Evolutionary conservation across 2,113 vertebrate species (phyloP), one percentile per base, ranked within the genome.

Genomic region (Alouatta palliata): DNA sequence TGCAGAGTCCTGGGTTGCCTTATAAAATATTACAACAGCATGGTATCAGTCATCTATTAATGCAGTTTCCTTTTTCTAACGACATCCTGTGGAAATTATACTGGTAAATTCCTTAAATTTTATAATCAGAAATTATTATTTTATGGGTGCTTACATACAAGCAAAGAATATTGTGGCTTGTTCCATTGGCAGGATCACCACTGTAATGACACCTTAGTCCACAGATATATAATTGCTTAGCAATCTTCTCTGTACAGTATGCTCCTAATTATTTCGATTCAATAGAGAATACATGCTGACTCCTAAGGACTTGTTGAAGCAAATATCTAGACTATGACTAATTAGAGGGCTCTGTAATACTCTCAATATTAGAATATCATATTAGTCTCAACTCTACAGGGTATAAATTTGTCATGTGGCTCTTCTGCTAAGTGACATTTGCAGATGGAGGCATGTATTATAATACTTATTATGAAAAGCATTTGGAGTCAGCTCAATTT

Each of bases 401-500:
- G 90, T 90, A 81, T 71, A 92, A 35, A 95, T 85, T 96, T 95
- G 80, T 95, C 92, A 90, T 35, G 45, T 58, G 56, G 83, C 17
- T 95, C 94, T 97, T 92, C 85, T 3, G 52, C 32, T 84, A 87
- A 97, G 76, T 90, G 76, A 6, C 56, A 94, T 97, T 85, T 95
- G 32, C 37, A 85, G 73, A 75, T 5, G 75, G 82, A 84, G n/a
- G 71, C 35, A 21, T 64, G 35, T 12, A 83, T 52, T 80, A 73
- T 4, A 81, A 56, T 66, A 35, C 64, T 96, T 93, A 87, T 96
- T 96, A 92, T 94, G 64, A 81, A 95, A 92, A 96, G 30, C 13
- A 95, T 81, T 90, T 93, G 43, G 56, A 96, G n/a, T 89, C 58
- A 95, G 87, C 95, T 96, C 87, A 96, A 61, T 95, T 93, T 94